Base-by-base conservation (phyloP, 1,140 invertebrate genomes). In the Notospermus geniculatus region DNA sequence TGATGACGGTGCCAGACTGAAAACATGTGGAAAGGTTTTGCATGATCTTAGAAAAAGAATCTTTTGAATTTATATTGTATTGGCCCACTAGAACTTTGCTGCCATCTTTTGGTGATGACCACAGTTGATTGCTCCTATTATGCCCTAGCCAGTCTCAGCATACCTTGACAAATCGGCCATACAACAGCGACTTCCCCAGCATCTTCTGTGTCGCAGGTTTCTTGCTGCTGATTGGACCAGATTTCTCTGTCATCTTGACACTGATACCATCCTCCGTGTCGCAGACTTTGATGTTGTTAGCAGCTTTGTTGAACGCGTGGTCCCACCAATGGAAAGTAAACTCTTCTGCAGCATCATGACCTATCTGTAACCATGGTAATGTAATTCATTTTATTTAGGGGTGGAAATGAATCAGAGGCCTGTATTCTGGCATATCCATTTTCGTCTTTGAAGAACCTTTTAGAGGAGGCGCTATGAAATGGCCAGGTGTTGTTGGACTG, bases 291-390 rank as follows among this genome's bases (percentile, higher is more conserved):
- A 92, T 84, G 76, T 88, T 91, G 43, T 80, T 84, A 11, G 88
- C 83, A 32, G 90, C 89, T 66, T 88, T 87, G 71, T 91, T 87
- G 66, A 88, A 92, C 11, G 88, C 80, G 53, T 85, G 84, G 70
- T 89, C 87, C 90, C 91, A 92, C 91, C 91, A 93, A 54, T 90
- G 86, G 58, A 88, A 86, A 23, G 87, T 89, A 70, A 89, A 90
- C 64, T 89, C 87, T 25, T 88, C 82, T 1, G 83, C 84, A 19
- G 84, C 78, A 76, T 90, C 86, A 72, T 89, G 88, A 0, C 91
- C 91, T 52, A 94, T 66, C 71, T 73, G 57, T 4, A 64, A 32
- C 23, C 13, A 55, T 45, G n/a, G n/a, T n/a, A n/a, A n/a, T n/a
- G n/a, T n/a, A n/a, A n/a, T n/a, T n/a, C n/a, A n/a, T n/a, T n/a